A percentile compares a stretch with the other conserved stretches of the same genome.
Evolutionary conservation across 2,797 vertebrate species (phyloP).

Genomic region (Platyrinchus mystaceus): DNA sequence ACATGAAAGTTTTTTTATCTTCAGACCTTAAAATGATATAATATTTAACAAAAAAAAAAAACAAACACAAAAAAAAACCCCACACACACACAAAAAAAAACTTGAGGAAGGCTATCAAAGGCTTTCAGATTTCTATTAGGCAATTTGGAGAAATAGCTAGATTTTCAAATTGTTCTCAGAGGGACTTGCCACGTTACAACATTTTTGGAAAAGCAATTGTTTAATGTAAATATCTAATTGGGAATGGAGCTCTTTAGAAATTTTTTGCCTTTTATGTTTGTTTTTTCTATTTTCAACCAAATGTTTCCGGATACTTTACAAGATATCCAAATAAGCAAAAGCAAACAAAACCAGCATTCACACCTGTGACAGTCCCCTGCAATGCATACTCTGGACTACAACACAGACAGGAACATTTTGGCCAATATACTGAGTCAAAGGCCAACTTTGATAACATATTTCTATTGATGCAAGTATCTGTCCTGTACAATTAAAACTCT

Average conservation of each 20-base stretch:
- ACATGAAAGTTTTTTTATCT: not conserved
- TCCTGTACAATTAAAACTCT: not conserved
- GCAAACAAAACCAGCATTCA: not conserved
- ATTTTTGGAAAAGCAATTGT: not conserved
- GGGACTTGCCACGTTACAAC: not conserved
- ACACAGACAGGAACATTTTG: not conserved
- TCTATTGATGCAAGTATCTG: not conserved
- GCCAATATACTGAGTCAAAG: not conserved
- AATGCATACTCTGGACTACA: not conserved
- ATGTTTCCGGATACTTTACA: not conserved
- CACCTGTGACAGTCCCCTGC: not conserved
- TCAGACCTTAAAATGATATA: not conserved
- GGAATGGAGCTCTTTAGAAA: not conserved
- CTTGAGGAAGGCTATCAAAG: not conserved
- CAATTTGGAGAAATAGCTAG: not conserved
- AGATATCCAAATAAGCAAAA: not conserved
- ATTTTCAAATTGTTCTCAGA: not conserved
- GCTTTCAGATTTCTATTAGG: not conserved
- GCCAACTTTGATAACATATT: not conserved
- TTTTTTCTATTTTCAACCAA: not conserved
- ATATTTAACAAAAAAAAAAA: not conserved
- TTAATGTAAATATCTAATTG: not conserved
- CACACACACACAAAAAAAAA: not conserved
- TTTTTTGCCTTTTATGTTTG: not conserved
- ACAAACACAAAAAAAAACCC: accelerated